phyloP scores from a whole-genome alignment of 1,140 invertebrate genomes.

The Musca domestica region DNA sequence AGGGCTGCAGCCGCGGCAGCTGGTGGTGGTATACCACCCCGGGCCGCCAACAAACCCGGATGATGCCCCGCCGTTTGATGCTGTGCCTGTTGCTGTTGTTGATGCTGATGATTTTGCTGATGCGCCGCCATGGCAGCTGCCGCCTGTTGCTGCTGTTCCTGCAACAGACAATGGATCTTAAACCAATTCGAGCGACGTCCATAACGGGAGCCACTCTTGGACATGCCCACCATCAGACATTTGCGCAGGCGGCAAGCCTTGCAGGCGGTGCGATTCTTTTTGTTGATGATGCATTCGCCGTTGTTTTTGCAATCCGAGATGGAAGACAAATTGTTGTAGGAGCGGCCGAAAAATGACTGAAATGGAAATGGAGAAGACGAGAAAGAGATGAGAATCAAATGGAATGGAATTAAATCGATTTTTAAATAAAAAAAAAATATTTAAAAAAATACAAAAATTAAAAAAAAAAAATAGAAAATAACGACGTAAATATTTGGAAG shows the following conservation, averaged over 20 bases:
- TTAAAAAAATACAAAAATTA: too few species aligned
- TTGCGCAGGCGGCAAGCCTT: slow-evolving; percentile 91
- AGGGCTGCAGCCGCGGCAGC: slow-evolving; percentile 49
- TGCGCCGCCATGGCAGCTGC: slow-evolving; percentile 53
- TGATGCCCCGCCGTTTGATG: slow-evolving; percentile 20
- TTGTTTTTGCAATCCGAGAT: slow-evolving; percentile 92
- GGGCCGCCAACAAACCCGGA: slow-evolving; percentile 36
- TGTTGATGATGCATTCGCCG: slow-evolving; percentile 90
- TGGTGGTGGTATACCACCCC: slow-evolving; percentile 2
- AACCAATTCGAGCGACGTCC: slow-evolving; percentile 91
- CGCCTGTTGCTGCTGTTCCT: slow-evolving; percentile 76
- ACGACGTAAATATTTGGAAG: too few species aligned
- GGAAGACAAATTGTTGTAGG: slow-evolving; percentile 89
- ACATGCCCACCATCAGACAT: slow-evolving; percentile 92
- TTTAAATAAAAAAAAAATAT: too few species aligned
- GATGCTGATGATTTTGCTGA: slow-evolving; percentile 37
- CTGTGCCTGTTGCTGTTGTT: slow-evolving; percentile 31
- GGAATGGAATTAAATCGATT: too few species aligned
- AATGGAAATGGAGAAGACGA: slow-evolving; percentile 19
- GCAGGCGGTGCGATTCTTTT: slow-evolving; percentile 92
- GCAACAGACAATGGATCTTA: slow-evolving; percentile 88
- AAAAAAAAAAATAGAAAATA: too few species aligned
- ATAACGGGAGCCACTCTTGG: slow-evolving; percentile 87
- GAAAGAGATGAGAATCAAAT: background rate
- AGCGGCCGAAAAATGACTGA: slow-evolving; percentile 94